Base-by-base conservation (phyloP, 2,888 invertebrate genomes). In the Apamea sordens region DNA sequence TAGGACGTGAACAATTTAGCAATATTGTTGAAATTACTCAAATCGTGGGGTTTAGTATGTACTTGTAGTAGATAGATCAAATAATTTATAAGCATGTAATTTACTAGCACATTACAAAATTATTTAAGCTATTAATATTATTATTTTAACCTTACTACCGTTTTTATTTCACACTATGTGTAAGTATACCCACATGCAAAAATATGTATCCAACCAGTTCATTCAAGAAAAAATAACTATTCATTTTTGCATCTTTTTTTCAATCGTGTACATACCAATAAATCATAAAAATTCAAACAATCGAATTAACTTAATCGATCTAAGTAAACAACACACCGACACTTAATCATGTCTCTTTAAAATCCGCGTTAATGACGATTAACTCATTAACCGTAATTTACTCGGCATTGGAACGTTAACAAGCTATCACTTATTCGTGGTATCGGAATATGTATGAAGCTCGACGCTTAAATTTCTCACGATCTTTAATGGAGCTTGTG, bases 381-480 rank as follows among this genome's bases (percentile, higher is more conserved):
- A 86, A 75, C 70, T 86, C 79, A 86, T 72, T 81, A 84, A 28
- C 41, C 69, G 65, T 84, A 79, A 72, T 82, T 80, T 68, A 80
- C 76, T 80, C 69, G 41, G 50, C 70, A 79, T 81, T 53, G 75
- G 59, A 72, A 67, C 68, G 77, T 73, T 80, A 85, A 79, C 50
- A 53, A 72, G 80, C 67, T 73, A 83, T 79, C 75, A 64, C 65
- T 73, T 77, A 64, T 68, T 70, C n/a, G 53, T 10, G 15, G 44
- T 47, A 78, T 80, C 24, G 21, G 76, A 80, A 80, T 75, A 77
- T 73, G 69, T 77, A 77, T 82, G 65, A 70, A 79, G n/a, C 8
- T 36, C 53, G 63, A 67, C 56, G 73, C 50, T 79, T 68, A 47
- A 71, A 67, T 79, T 79, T 83, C 79, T 76, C 28, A 68, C 8